Evolutionary conservation across 2,888 invertebrate genomes (phyloP), one percentile per base, ranked within the genome.

Genomic region (Euzetes globulus): DNA sequence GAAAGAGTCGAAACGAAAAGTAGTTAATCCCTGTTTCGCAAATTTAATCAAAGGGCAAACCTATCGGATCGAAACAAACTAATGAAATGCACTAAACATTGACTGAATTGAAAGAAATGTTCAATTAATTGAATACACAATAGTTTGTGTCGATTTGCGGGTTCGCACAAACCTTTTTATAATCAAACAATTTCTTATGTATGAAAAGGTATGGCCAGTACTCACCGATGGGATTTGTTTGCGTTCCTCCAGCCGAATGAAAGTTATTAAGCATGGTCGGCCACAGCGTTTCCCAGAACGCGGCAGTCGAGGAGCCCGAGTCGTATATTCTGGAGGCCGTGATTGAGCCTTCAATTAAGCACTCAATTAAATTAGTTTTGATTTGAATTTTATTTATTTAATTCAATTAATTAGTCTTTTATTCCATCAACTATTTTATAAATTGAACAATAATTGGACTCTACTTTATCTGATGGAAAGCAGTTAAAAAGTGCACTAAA

Each of bases 21-120:
- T 77, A 77, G 77, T 78, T 78, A 79, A 79, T 79, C 78, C 77
- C 77, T 77, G 78, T 76, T 78, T 78, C 77, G 77, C 78, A 79
- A 79, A 79, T 79, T 79, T 78, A 79, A 79, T 79, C 78, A 79
- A 75, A 73, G n/a, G 70, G 77, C 76, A 77, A 77, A 79, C 79
- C 79, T 79, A 79, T 79, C 79, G 79, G 78, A 78, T 76, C 74
- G 74, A 77, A 74, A 77, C 77, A 72, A 76, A 77, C 78, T 79
- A 79, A 79, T 79, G 78, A 78, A 78, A 76, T 77, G 75, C 73
- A 60, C 72, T 76, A 76, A 60, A 27, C 29, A 27, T 60, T 60
- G 60, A 19, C 9, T 76, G 75, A 77, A 77, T 75, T 52, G 52
- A n/a, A 52, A 52, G 19, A 19, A 52, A 9, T 52, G 52, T 52